Evolutionary conservation across 35 echinoderm and acorn worm genomes (phyloP).

Genomic region (Ptychodera flava): DNA sequence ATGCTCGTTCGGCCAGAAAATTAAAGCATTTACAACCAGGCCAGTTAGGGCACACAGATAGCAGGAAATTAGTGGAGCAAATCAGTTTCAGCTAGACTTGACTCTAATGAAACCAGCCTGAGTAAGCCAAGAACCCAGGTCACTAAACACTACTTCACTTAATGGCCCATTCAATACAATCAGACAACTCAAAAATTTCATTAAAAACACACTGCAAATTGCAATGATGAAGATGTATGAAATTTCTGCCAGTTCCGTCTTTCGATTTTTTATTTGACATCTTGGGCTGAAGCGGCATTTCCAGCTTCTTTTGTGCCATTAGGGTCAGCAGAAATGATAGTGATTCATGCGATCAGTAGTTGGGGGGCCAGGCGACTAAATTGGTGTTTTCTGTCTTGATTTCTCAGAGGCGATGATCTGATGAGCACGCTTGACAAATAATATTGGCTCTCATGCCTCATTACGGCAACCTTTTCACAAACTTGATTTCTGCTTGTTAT

Average conservation of each 20-base stretch:
- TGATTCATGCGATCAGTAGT: background rate
- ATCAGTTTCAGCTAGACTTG: background rate
- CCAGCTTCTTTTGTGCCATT: background rate
- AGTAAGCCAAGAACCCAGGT: background rate
- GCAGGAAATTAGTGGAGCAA: background rate
- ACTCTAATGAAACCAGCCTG: background rate
- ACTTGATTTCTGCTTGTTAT: background rate
- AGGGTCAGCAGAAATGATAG: background rate
- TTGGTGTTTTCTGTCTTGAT: background rate
- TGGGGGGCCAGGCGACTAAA: background rate
- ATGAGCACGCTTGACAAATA: background rate
- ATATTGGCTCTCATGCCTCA: background rate
- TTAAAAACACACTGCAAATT: background rate
- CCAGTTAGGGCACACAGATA: background rate
- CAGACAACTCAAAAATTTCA: background rate
- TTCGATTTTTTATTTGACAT: background rate
- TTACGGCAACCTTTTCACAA: background rate
- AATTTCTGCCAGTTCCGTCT: background rate
- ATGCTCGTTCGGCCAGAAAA: background rate
- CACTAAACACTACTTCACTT: background rate
- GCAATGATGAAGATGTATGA: background rate
- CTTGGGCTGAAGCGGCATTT: too few relatives aligned
- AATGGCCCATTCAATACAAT: background rate
- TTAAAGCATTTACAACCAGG: slow-evolving; percentile 1
- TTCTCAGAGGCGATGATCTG: background rate